Evolutionary conservation across 1,140 invertebrate species (phyloP), one percentile per base, ranked within the genome.

Genomic region (Formica exsecta): DNA sequence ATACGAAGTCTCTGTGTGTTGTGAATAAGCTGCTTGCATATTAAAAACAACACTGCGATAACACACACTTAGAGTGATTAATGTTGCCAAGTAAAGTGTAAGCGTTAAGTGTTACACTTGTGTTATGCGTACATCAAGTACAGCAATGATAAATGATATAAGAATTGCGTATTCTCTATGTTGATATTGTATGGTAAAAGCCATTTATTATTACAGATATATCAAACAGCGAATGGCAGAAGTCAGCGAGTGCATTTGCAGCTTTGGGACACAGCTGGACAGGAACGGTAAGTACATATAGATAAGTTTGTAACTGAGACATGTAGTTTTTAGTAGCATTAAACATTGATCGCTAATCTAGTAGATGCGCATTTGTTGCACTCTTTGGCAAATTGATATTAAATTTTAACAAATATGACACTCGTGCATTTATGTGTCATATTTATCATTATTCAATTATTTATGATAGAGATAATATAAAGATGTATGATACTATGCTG

Each of bases 241-340:
- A 98, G 97, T 90, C 98, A 99, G 92, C 96, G 98, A 90, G 97
- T 99, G 77, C 98, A 99, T 94, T 94, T 99, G 74, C 98, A 99
- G 94, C 95, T 99, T 54, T 99, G 98, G 98, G 99, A 99, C 93
- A 99, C 99, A 71, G 99, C 99, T 68, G 98, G 98, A 1, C 98
- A 99, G 95, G 98, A 98, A 94, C 96, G 97, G 97, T 97, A 95
- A 90, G 29, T 48, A 36, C 11, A 16, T 5, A 19, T 13, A 22
- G n/a, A 59, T 38, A 2, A 44, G 3, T 36, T 22, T 77, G n/a
- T 3, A 16, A 13, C 4, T 51, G 7, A 19, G n/a, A 51, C 4
- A 3, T 11, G 9, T 38, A 68, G 32, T 64, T 68, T 51, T 70
- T 51, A 13, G 0, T 11, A 36, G 11, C 2, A 74, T 19, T 51